Conservation (phyloP, 2,797 vertebrate species). For the Xenops minutus region DNA sequence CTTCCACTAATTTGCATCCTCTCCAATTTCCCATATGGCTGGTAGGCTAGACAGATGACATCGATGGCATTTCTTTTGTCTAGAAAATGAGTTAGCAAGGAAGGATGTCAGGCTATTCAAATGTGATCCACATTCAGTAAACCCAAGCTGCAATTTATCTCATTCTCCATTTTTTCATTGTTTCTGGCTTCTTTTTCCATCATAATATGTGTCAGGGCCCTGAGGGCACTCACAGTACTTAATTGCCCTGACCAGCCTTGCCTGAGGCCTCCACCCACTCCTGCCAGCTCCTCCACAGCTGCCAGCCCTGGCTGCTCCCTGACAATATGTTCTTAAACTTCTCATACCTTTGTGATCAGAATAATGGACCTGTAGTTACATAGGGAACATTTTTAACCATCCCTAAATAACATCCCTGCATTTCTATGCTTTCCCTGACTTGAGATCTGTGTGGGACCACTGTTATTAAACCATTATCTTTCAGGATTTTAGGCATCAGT, state of each 20-base stretch:
- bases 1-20: background rate
- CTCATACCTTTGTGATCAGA: background rate
- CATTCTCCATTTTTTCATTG: background rate
- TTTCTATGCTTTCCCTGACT: background rate
- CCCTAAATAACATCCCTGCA: background rate
- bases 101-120: background rate
- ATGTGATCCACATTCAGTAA: background rate
- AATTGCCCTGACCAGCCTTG: background rate
- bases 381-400: background rate
- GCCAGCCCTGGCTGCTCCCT: background rate
- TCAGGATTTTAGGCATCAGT: too few relatives aligned
- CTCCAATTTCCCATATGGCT: background rate
- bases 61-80: background rate
- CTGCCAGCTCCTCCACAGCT: background rate
- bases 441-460: background rate
- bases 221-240: background rate
- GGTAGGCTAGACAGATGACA: conserved; percentile 14
- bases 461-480: background rate
- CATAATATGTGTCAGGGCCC: background rate
- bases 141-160: background rate
- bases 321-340: background rate
- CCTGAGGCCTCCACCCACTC: background rate
- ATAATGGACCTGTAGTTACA: background rate
- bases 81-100: conserved; percentile 19
- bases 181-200: background rate